These are phyloP conservation scores for Drosophila azteca DNA, from an alignment of 1,140 invertebrate genomes.

Conservation along the genomic window DNA sequence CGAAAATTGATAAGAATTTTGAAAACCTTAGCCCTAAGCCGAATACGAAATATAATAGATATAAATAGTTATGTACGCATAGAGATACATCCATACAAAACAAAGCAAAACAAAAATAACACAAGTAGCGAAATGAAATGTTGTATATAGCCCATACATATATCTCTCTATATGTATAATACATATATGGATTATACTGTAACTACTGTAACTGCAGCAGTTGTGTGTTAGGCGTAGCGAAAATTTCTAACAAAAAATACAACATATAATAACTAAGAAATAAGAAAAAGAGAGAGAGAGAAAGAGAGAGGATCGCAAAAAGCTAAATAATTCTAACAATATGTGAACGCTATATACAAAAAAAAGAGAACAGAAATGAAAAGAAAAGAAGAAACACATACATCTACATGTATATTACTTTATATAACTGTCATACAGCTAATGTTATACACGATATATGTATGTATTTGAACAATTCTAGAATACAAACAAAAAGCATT, in stretches of 20 bases:
- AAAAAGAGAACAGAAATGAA: constrained; percentile 22
- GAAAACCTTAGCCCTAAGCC: constrained; percentile 49
- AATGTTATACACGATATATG: constrained; percentile 58
- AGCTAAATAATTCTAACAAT: constrained; percentile 66
- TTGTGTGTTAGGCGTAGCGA: constrained; percentile 45
- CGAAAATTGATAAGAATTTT: constrained; percentile 66
- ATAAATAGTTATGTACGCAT: constrained; percentile 4
- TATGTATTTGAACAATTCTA: constrained; percentile 63
- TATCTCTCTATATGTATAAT: constrained; percentile 31
- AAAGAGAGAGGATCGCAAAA: constrained; percentile 22
- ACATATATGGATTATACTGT: constrained; percentile 18
- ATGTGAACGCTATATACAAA: constrained; percentile 59
- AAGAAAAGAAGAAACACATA: constrained; percentile 12
- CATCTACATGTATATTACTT: constrained; percentile 50
- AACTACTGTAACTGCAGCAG: constrained; percentile 39
- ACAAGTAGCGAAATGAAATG: constrained; percentile 61
- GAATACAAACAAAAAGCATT: constrained; percentile 61
- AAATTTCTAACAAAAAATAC: constrained; percentile 26
- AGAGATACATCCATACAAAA: constrained; percentile 8
- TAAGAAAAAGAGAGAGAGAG: constrained; percentile 10
- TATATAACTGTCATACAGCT: constrained; percentile 77
- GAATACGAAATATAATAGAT: constrained; percentile 16
- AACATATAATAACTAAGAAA: constrained; percentile 13
- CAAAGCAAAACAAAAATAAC: constrained; percentile 20
- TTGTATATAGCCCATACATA: constrained; percentile 55